Base-by-base conservation (phyloP, 2,888 invertebrate genomes). In the Tetanocera ferruginea region DNA sequence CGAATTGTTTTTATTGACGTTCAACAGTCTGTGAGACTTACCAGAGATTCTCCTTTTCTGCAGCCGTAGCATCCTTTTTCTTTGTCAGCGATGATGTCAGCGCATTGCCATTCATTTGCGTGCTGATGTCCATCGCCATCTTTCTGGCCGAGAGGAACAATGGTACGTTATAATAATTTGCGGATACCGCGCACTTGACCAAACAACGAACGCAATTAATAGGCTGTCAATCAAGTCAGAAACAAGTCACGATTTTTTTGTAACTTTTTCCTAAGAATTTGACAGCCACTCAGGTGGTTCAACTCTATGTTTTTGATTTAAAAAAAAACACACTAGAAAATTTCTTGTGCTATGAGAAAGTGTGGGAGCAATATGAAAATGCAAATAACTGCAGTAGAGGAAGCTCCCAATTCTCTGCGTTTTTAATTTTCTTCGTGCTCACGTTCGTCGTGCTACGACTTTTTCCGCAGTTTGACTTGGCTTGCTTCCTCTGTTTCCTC, bases 21-120 rank as follows among this genome's bases (percentile, higher is more conserved):
- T 43, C 43, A 43, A 43, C 43, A 43, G 43, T 43, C 43, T 51
- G 19, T 25, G 52, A 62, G 9, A 81, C 87, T 88, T 78, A 89
- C 88, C 88, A 88, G 78, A 88, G 84, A 80, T 88, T 88, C 82
- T 89, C 88, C 82, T 88, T 87, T 78, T 87, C 88, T 70, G 83
- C 79, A 28, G 79, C 79, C 60, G 83, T 85, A 81, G 87, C 87
- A 87, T 88, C 88, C 86, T 88, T 89, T 83, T 88, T 89, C 81
- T 88, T 88, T 14, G 87, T 88, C 78, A 88, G 85, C 80, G 87
- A 87, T 88, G 87, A 87, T 86, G 87, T 88, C 87, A 87, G 87
- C 84, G 87, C 87, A 84, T 87, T 87, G 78, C 87, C 87, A 83
- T 86, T 87, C 84, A 87, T 86, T 79, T 88, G 88, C 79, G 87